phyloP scores from a whole-genome alignment of 2,888 invertebrate genomes.

The Hypomecis atomaria region DNA sequence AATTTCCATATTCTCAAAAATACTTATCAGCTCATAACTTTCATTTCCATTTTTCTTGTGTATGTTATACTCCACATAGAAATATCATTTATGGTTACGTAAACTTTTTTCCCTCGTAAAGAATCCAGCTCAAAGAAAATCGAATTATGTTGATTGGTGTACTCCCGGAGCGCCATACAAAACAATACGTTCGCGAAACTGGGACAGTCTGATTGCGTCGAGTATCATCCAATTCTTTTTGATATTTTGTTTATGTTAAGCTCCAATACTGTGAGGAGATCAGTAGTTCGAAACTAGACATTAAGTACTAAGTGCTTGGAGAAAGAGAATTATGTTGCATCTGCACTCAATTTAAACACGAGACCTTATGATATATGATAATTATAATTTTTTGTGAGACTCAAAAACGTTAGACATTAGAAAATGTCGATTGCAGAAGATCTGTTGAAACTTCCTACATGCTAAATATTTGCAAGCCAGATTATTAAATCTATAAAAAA shows the following conservation, averaged over 20 bases:
- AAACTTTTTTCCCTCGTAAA: slow-evolving; percentile 13
- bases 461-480: too few relatives aligned
- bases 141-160: slow-evolving; percentile 29
- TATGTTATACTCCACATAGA: not conserved
- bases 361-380: too few relatives aligned
- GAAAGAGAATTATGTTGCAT: too few relatives aligned
- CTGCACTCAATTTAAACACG: too few relatives aligned
- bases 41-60: not conserved
- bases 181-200: slow-evolving; percentile 30
- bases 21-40: not conserved
- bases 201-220: slow-evolving; percentile 20
- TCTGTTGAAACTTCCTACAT: too few relatives aligned
- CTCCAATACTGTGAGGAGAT: not conserved
- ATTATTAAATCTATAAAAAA: too few relatives aligned
- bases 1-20: not conserved
- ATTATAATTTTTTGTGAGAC: too few relatives aligned
- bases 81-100: not conserved
- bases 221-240: slow-evolving; percentile 14
- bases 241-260: slow-evolving; percentile 20
- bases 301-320: too few relatives aligned
- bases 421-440: too few relatives aligned
- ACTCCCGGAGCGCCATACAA: slow-evolving; percentile 23
- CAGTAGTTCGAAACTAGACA: too few relatives aligned
- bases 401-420: too few relatives aligned
- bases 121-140: slow-evolving; percentile 18